phyloP scores from a whole-genome alignment of 2,888 invertebrate species.

The Andrena flavipes region DNA sequence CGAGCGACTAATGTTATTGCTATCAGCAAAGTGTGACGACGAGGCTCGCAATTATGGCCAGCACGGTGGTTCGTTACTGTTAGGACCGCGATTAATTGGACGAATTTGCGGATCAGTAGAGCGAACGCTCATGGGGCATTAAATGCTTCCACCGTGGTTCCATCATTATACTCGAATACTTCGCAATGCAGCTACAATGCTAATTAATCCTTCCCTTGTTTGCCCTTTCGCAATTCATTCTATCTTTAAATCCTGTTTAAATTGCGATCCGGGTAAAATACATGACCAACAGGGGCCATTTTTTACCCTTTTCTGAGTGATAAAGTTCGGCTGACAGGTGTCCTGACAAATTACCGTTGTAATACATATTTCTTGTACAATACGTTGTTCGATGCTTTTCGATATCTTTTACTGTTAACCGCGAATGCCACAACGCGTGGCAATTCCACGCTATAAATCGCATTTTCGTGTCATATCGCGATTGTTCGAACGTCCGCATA shows the following conservation, averaged over 20 bases:
- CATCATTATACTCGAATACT: conserved; percentile 47
- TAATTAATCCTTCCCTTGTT: conserved; percentile 27
- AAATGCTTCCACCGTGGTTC: conserved; percentile 36
- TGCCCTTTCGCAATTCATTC: conserved; percentile 27
- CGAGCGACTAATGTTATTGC: conserved; percentile 55
- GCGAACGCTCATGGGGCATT: conserved; percentile 47
- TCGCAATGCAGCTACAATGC: conserved; percentile 42
- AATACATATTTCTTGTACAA: neutral
- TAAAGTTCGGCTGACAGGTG: neutral
- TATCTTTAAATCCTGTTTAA: conserved; percentile 2
- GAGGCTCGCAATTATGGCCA: conserved; percentile 54
- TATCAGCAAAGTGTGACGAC: conserved; percentile 51
- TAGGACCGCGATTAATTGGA: conserved; percentile 61
- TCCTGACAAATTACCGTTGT: neutral
- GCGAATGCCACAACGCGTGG: neutral
- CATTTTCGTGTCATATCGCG: conserved; percentile 55
- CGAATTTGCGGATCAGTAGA: conserved; percentile 62
- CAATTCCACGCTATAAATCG: conserved; percentile 45
- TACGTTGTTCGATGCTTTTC: neutral
- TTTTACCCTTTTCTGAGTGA: neutral
- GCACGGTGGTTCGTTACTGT: conserved; percentile 49
- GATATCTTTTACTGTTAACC: neutral
- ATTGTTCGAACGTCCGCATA: conserved; percentile 53
- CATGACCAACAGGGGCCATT: neutral
- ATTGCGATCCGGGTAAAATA: neutral